Percentiles rank a stretch among this genome's conserved stretches.
These are phyloP conservation scores for Paelopatides confundens DNA, from an alignment of 53 echinoderm and acorn worm species.

Conservation along the genomic window DNA sequence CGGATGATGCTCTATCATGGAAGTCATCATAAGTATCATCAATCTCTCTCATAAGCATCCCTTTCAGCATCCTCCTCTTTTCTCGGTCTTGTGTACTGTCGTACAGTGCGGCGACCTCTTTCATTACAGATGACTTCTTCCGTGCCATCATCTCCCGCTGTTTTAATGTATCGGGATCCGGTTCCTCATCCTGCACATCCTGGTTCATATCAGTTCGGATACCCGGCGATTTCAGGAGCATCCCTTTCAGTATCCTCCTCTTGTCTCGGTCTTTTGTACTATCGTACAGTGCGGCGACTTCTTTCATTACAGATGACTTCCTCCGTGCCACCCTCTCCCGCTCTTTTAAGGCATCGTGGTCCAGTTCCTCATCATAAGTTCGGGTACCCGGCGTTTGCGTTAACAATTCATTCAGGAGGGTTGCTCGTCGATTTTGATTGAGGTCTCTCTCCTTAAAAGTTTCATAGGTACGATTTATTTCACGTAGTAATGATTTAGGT, in stretches of 20 bases:
- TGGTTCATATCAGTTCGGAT: no score
- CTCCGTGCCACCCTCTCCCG: constrained; percentile 20
- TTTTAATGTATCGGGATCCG: neutral
- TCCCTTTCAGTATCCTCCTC: neutral
- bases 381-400: neutral
- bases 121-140: constrained; percentile 24
- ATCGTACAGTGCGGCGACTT: neutral
- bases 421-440: neutral
- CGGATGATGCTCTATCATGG: no score
- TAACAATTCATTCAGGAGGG: neutral
- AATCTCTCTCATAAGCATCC: constrained; percentile 27
- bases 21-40: neutral
- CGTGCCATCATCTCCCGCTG: constrained; percentile 15
- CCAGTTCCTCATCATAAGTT: neutral
- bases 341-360: neutral
- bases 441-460: constrained; percentile 18
- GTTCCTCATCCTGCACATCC: neutral
- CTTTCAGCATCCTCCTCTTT: neutral
- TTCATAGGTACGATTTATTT: constrained; percentile 4
- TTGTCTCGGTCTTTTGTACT: neutral
- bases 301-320: constrained; percentile 25
- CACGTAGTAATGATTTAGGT: constrained; percentile 2
- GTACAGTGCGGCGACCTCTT: constrained; percentile 8
- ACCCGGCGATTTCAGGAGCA: no score
- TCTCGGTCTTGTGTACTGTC: neutral